Evolutionary conservation across 2,113 vertebrate genomes (phyloP).

Genomic region (Phrynosoma blainvillii): DNA sequence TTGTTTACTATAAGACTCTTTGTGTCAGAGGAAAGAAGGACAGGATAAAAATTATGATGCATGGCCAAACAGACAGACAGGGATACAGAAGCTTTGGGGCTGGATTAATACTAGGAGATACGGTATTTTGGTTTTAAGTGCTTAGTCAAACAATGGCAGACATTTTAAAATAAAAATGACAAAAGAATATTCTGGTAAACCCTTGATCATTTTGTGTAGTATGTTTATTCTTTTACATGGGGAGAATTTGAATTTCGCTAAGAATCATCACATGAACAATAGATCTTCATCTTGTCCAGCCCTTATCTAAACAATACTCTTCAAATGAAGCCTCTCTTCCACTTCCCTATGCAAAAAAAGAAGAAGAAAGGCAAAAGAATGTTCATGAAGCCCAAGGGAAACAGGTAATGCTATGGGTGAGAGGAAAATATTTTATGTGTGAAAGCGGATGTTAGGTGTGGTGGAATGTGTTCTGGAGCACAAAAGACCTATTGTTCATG

Average conservation of each 20-base stretch:
- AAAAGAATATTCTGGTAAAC: background rate
- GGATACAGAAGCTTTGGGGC: background rate
- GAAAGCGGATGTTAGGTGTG: constrained; percentile 68
- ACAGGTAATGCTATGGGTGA: constrained; percentile 76
- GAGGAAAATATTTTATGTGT: constrained; percentile 72
- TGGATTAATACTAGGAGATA: background rate
- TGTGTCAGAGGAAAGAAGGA: background rate
- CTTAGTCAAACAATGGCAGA: background rate
- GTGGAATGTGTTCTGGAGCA: constrained; percentile 77
- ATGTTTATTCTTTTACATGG: no score
- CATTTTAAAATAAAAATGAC: background rate
- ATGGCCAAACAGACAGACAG: background rate
- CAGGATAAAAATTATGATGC: background rate
- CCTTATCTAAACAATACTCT: no score
- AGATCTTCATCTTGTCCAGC: no score
- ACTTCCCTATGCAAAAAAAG: background rate
- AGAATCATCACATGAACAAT: no score
- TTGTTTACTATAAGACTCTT: background rate
- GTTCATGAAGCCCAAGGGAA: constrained; percentile 63
- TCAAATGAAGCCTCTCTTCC: background rate
- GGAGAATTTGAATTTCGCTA: no score
- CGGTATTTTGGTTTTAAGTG: background rate
- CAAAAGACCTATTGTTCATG: constrained; percentile 80
- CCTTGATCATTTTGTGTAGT: background rate
- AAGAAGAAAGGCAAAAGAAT: background rate